These are phyloP conservation scores for Paramormyrops hopkinsi DNA, from an alignment of 2,797 vertebrate species.

Conservation along the genomic window DNA sequence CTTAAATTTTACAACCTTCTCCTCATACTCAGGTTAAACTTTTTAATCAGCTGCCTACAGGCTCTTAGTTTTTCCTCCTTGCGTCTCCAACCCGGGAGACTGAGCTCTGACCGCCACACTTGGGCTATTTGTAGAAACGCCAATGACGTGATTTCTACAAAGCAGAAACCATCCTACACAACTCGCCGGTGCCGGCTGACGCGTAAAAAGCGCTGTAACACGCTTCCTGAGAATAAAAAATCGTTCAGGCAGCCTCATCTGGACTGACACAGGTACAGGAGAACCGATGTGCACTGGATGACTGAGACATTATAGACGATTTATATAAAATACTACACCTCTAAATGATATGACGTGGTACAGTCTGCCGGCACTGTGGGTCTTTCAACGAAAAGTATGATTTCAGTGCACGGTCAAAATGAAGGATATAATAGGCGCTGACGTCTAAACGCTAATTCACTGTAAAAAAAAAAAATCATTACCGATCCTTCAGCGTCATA, in stretches of 20 bases:
- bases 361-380: background rate
- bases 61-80: background rate
- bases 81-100: background rate
- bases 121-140: constrained; percentile 37
- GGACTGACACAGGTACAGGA: background rate
- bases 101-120: constrained; percentile 8
- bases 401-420: background rate
- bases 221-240: background rate
- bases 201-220: constrained; percentile 21
- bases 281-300: background rate
- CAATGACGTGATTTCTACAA: constrained; percentile 35
- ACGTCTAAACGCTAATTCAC: background rate
- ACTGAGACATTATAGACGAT: background rate
- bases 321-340: background rate
- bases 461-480: background rate
- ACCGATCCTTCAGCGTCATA: background rate
- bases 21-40: background rate
- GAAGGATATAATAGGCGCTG: background rate
- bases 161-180: constrained; percentile 33
- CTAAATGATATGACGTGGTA: background rate
- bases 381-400: background rate
- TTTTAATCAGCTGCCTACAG: background rate
- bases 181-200: constrained; percentile 20
- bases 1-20: background rate
- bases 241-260: background rate